Percentiles rank a stretch among this genome's conserved stretches.
Evolutionary conservation across 2,113 vertebrate species (phyloP).

Genomic region (Pholis gunnellus): DNA sequence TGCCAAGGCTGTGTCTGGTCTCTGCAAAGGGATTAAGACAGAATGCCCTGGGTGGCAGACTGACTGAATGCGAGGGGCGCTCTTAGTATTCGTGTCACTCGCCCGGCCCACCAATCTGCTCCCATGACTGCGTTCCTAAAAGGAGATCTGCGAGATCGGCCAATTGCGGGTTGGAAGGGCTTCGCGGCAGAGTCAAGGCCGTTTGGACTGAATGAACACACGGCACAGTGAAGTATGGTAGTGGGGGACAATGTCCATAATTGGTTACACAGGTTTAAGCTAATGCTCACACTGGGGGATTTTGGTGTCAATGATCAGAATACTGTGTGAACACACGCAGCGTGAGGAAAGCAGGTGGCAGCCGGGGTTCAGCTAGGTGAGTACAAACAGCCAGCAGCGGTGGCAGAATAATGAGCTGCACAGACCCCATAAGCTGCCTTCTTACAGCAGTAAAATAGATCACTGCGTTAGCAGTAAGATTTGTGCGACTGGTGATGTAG

Average conservation of each 20-base stretch:
- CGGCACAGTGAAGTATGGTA: slow-evolving; percentile 31
- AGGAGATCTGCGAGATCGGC: slow-evolving; percentile 47
- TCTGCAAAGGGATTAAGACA: slow-evolving; percentile 77
- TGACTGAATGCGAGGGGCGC: slow-evolving; percentile 67
- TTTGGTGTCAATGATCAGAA: slow-evolving; percentile 22
- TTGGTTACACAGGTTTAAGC: slow-evolving; percentile 45
- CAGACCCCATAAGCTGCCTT: slow-evolving; percentile 24
- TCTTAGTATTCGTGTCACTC: slow-evolving; percentile 79
- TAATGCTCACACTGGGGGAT: slow-evolving; percentile 8
- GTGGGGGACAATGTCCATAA: slow-evolving; percentile 30
- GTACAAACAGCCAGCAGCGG: slow-evolving; percentile 49
- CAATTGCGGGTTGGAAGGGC: slow-evolving; percentile 51
- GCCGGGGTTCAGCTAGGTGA: slow-evolving; percentile 25
- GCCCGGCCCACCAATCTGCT: slow-evolving; percentile 68
- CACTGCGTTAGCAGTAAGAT: slow-evolving; percentile 5
- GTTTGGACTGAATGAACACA: slow-evolving; percentile 55
- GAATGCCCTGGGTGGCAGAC: slow-evolving; percentile 68
- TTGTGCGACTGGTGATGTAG: slow-evolving; percentile 4
- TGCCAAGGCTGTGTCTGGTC: slow-evolving; percentile 68
- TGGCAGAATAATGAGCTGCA: slow-evolving; percentile 45
- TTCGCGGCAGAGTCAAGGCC: slow-evolving; percentile 27
- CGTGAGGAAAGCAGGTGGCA: slow-evolving; percentile 37
- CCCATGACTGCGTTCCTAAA: slow-evolving; percentile 64
- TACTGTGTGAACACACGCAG: not conserved
- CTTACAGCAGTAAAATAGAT: slow-evolving; percentile 29